These are phyloP conservation scores for Hydrocynus forskahlii DNA, from an alignment of 2,797 vertebrate genomes.

Conservation along the genomic window DNA sequence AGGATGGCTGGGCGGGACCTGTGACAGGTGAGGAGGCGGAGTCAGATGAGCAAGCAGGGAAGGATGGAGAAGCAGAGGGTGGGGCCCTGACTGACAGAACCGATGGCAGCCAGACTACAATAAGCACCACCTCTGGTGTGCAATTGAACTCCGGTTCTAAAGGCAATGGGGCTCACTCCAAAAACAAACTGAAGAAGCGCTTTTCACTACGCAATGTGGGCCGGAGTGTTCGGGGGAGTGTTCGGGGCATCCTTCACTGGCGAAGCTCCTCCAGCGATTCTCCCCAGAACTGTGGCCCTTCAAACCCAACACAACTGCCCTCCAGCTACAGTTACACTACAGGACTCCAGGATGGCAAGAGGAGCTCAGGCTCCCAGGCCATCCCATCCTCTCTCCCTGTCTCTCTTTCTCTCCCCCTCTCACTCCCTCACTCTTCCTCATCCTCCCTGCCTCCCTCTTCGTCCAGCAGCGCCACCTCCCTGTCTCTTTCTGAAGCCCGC, in stretches of 20 bases:
- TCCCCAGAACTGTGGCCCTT: constrained; percentile 60
- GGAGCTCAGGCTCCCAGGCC: constrained; percentile 71
- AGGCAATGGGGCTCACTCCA: constrained; percentile 70
- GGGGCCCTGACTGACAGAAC: constrained; percentile 59
- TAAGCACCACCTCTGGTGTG: constrained; percentile 54
- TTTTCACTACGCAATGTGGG: constrained; percentile 89
- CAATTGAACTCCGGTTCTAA: constrained; percentile 70
- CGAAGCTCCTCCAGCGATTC: constrained; percentile 79
- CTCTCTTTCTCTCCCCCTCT: constrained; percentile 79
- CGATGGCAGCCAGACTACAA: constrained; percentile 62
- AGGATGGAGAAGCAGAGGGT: constrained; percentile 65
- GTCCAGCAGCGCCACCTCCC: constrained; percentile 80
- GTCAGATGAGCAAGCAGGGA: constrained; percentile 50
- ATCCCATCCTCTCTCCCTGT: constrained; percentile 75
- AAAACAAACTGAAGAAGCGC: constrained; percentile 89
- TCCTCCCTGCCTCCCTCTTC: constrained; percentile 81
- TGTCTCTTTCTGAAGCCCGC: constrained; percentile 75
- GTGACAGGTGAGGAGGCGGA: constrained; percentile 69
- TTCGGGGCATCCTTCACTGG: constrained; percentile 91
- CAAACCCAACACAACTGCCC: constrained; percentile 64
- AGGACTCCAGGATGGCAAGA: constrained; percentile 77
- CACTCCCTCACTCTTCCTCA: constrained; percentile 81
- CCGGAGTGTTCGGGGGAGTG: constrained; percentile 87
- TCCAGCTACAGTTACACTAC: constrained; percentile 82
- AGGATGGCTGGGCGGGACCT: constrained; percentile 74